These are phyloP conservation scores for Vidua chalybeata DNA, from an alignment of 2,113 vertebrate genomes.

Conservation along the genomic window DNA sequence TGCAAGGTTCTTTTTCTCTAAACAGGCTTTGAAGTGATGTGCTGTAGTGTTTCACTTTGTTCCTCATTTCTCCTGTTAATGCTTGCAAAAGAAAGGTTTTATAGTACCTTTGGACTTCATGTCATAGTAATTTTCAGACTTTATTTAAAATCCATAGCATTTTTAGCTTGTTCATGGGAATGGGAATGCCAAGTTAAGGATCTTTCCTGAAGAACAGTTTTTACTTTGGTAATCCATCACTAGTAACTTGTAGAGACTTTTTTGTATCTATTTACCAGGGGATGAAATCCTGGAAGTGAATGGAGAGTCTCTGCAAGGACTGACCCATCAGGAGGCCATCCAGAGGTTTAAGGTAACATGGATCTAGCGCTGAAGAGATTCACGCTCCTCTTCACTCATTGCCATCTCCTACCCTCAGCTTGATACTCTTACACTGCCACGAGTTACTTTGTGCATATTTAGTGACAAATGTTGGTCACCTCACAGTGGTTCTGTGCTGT, in stretches of 20 bases:
- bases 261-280: conserved; percentile 74
- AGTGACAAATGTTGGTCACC: background rate
- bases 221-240: background rate
- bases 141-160: background rate
- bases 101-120: background rate
- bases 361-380: background rate
- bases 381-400: background rate
- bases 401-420: accelerated
- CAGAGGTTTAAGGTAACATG: conserved; percentile 92
- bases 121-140: background rate
- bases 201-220: background rate
- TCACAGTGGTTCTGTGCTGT: background rate
- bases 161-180: conserved; percentile 17
- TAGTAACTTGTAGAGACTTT: conserved; percentile 17
- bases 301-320: conserved; percentile 92
- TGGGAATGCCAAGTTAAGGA: background rate
- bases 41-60: background rate
- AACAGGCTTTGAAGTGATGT: background rate
- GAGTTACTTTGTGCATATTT: background rate
- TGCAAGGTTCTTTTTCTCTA: background rate
- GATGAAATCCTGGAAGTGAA: conserved; percentile 97
- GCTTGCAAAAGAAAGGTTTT: background rate
- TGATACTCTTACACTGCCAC: background rate
- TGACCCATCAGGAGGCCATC: conserved; percentile 95
- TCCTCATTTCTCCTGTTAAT: conserved; percentile 1